Evolutionary conservation across 2,888 invertebrate species (phyloP).

Genomic region (Phortica okadai): DNA sequence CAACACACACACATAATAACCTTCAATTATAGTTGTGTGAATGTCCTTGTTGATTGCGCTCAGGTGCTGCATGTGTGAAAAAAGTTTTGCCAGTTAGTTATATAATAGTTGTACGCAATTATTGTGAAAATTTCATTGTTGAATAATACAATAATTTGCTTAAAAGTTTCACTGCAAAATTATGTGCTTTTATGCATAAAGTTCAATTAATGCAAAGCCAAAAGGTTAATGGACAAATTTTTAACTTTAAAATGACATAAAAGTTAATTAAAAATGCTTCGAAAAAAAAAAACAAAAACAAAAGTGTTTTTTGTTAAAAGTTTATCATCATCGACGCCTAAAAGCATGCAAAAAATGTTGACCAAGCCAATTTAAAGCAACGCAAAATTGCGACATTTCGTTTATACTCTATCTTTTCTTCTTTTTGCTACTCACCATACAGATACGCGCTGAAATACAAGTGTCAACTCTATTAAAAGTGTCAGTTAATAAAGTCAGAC

Average conservation of each 20-base stretch:
- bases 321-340: no score
- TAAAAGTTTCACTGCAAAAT: conserved; percentile 8
- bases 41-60: conserved; percentile 5
- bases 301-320: no score
- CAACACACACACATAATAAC: conserved; percentile 4
- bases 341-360: no score
- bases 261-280: not conserved
- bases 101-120: conserved; percentile 10
- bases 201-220: not conserved
- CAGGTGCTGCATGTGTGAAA: conserved; percentile 1
- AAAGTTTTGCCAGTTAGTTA: conserved; percentile 7
- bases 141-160: conserved; percentile 12
- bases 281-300: not conserved
- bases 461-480: conserved; percentile 49
- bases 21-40: not conserved
- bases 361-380: not conserved
- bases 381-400: not conserved
- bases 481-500: conserved; percentile 60
- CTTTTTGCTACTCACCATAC: not conserved
- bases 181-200: not conserved
- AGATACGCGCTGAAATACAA: not conserved
- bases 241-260: not conserved
- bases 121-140: conserved; percentile 16
- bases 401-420: not conserved
- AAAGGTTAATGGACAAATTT: conserved; percentile 6